Percentiles rank a stretch among this genome's conserved stretches.
These are phyloP conservation scores for Caenorhabditis auriculariae DNA, from an alignment of 2,888 invertebrate species.

Conservation along the genomic window DNA sequence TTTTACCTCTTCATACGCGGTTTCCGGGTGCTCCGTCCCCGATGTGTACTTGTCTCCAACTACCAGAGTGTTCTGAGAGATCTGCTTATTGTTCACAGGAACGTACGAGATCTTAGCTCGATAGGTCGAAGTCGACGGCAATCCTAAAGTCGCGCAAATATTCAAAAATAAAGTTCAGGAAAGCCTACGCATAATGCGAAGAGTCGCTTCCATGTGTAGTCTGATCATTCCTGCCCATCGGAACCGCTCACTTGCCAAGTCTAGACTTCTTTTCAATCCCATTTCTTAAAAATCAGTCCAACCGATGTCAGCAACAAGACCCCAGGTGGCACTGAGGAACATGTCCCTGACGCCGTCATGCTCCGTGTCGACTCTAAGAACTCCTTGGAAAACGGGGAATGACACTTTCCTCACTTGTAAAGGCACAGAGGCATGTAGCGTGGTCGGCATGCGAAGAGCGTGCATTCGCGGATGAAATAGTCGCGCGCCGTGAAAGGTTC, in stretches of 20 bases:
- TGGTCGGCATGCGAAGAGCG: slow-evolving; percentile 41
- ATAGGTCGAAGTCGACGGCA: slow-evolving; percentile 44
- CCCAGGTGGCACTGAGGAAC: slow-evolving; percentile 50
- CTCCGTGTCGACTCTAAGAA: slow-evolving; percentile 40
- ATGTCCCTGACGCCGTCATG: slow-evolving; percentile 32
- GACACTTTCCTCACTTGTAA: no score
- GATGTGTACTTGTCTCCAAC: slow-evolving; percentile 18
- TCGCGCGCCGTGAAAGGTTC: slow-evolving; percentile 50
- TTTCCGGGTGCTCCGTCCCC: slow-evolving; percentile 42
- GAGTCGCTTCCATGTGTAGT: slow-evolving; percentile 49
- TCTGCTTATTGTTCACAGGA: slow-evolving; percentile 38
- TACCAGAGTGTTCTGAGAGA: slow-evolving; percentile 30
- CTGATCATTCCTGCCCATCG: slow-evolving; percentile 49
- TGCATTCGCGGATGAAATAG: slow-evolving; percentile 42
- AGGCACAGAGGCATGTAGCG: no score
- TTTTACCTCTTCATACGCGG: slow-evolving; percentile 23
- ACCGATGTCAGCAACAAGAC: slow-evolving; percentile 56
- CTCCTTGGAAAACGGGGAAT: no score
- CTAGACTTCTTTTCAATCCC: slow-evolving; percentile 1
- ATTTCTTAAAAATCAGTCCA: neutral
- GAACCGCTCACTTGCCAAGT: slow-evolving; percentile 51
- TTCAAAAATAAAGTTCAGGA: neutral
- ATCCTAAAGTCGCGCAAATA: slow-evolving; percentile 10
- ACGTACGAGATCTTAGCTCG: slow-evolving; percentile 42
- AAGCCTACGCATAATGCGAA: slow-evolving; percentile 38